A percentile compares a stretch with the other conserved stretches of the same genome.
These are phyloP conservation scores for Drosophila hamatofila DNA, from an alignment of 2,888 invertebrate species.

Conservation along the genomic window DNA sequence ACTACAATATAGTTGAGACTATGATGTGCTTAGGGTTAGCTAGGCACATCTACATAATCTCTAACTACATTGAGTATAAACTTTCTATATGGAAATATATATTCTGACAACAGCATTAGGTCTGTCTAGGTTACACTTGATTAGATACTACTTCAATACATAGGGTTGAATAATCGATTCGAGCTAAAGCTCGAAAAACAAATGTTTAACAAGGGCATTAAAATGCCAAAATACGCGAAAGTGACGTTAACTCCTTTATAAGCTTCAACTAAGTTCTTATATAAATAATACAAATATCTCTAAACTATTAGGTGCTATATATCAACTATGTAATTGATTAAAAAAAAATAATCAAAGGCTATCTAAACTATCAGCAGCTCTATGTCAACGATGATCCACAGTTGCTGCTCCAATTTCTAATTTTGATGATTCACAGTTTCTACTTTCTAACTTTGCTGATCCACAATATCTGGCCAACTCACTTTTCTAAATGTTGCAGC, in stretches of 20 bases:
- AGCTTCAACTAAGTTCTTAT: too few species aligned
- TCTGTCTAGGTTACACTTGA: background rate
- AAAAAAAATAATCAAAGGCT: background rate
- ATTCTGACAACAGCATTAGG: background rate
- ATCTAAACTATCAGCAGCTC: background rate
- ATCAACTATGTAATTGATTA: too few species aligned
- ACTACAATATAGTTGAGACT: background rate
- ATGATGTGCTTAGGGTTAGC: background rate
- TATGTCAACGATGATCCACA: too few species aligned
- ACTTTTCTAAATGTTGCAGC: conserved; percentile 90
- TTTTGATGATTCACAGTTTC: background rate
- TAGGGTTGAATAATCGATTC: too few species aligned
- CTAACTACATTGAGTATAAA: too few species aligned
- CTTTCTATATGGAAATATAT: background rate
- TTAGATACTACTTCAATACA: background rate
- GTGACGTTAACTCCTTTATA: too few species aligned
- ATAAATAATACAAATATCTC: background rate
- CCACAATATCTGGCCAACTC: conserved; percentile 39
- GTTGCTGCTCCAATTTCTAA: too few species aligned
- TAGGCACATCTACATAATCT: background rate
- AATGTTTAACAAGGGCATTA: background rate
- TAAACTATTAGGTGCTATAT: background rate
- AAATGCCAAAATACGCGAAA: background rate
- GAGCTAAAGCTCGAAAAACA: too few species aligned
- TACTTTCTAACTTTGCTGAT: background rate